These are phyloP conservation scores for Teinopalpus imperialis DNA, from an alignment of 2,888 invertebrate species.

Conservation along the genomic window DNA sequence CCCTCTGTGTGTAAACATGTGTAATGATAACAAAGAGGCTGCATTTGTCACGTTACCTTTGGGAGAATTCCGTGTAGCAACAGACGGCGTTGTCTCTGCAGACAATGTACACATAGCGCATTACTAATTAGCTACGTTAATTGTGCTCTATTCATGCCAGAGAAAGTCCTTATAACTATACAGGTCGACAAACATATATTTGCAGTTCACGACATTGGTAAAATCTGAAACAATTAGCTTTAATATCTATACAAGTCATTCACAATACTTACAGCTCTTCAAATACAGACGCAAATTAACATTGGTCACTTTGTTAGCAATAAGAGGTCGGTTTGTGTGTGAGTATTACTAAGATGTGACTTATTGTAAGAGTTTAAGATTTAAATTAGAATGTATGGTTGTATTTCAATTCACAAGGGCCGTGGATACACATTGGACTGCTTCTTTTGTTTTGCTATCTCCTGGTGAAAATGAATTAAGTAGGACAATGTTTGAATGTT, in stretches of 20 bases:
- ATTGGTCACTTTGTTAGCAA: slow-evolving; percentile 27
- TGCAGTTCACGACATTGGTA: slow-evolving; percentile 28
- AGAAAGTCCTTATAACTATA: slow-evolving; percentile 54
- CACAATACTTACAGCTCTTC: slow-evolving; percentile 4
- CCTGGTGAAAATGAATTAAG: slow-evolving; percentile 44
- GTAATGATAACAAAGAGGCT: slow-evolving; percentile 2
- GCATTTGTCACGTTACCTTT: slow-evolving; percentile 23
- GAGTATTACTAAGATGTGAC: slow-evolving; percentile 5
- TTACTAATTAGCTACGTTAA: slow-evolving; percentile 62
- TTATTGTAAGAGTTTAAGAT: slow-evolving; percentile 9
- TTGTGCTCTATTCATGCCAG: slow-evolving; percentile 61
- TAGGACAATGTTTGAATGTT: slow-evolving; percentile 37
- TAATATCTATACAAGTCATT: slow-evolving; percentile 22
- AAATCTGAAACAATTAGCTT: slow-evolving; percentile 30
- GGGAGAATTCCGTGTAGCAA: slow-evolving; percentile 15
- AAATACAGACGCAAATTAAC: slow-evolving; percentile 24
- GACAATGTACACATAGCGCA: slow-evolving; percentile 49
- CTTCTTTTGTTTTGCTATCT: slow-evolving; percentile 40
- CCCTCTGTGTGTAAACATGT: not conserved
- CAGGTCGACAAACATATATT: slow-evolving; percentile 40
- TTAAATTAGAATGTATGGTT: slow-evolving; percentile 7
- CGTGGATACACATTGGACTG: slow-evolving; percentile 32
- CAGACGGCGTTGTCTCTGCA: slow-evolving; percentile 31
- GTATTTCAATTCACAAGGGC: slow-evolving; percentile 22
- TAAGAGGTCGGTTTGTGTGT: slow-evolving; percentile 10